These are phyloP conservation scores for Blastobasis lacticolella DNA, from an alignment of 2,888 invertebrate genomes.

Conservation along the genomic window DNA sequence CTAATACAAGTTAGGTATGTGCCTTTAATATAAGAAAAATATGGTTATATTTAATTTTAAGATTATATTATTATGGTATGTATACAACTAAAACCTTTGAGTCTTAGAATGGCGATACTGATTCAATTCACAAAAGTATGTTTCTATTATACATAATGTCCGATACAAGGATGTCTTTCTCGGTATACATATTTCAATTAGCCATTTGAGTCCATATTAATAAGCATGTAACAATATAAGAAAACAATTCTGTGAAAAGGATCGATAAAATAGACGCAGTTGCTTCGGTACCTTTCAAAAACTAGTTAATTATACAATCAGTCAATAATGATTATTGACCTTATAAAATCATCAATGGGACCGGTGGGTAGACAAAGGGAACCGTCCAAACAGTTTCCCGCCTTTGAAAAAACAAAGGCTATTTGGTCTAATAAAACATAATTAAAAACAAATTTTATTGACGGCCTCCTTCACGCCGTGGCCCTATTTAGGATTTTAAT, in stretches of 20 bases:
- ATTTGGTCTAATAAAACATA: slow-evolving; percentile 64
- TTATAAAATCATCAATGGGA: slow-evolving; percentile 69
- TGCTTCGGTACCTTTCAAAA: slow-evolving; percentile 33
- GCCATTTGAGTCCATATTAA: too few relatives aligned
- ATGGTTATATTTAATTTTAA: too few relatives aligned
- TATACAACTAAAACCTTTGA: too few relatives aligned
- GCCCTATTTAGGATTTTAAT: slow-evolving; percentile 52
- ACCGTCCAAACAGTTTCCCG: slow-evolving; percentile 40
- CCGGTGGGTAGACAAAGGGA: slow-evolving; percentile 54
- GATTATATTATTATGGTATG: too few relatives aligned
- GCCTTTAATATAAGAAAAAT: too few relatives aligned
- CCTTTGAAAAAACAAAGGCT: slow-evolving; percentile 60
- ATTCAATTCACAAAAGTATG: too few relatives aligned
- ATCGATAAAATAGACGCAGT: slow-evolving; percentile 18
- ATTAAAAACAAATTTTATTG: slow-evolving; percentile 67
- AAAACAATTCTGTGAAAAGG: slow-evolving; percentile 10
- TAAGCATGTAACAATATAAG: too few relatives aligned
- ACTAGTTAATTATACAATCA: slow-evolving; percentile 64
- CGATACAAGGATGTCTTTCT: too few relatives aligned
- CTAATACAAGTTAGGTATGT: too few relatives aligned
- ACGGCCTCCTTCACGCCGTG: slow-evolving; percentile 50
- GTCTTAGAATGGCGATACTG: too few relatives aligned
- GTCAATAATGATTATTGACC: slow-evolving; percentile 69
- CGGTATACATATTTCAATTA: too few relatives aligned
- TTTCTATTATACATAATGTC: too few relatives aligned